These are phyloP conservation scores for Gallirallus australis DNA, from an alignment of 2,797 vertebrate genomes.

Conservation along the genomic window DNA sequence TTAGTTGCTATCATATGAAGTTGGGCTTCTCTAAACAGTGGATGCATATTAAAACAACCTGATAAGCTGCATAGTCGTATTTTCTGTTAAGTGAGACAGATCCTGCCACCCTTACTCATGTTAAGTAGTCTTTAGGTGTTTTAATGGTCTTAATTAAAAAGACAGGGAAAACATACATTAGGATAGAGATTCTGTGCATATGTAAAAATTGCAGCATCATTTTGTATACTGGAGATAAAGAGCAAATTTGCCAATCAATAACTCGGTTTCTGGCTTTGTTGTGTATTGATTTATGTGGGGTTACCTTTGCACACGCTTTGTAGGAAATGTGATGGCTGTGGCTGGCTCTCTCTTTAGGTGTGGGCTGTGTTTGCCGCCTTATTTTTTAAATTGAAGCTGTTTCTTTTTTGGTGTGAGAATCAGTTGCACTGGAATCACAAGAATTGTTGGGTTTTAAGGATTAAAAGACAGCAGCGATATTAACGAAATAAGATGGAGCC, in stretches of 20 bases:
- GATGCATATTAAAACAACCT: neutral
- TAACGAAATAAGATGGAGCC: neutral
- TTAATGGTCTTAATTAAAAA: neutral
- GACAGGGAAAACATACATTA: fast-evolving
- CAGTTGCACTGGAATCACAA: neutral
- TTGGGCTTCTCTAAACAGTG: neutral
- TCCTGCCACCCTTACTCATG: neutral
- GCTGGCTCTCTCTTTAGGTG: neutral
- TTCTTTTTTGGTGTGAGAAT: neutral
- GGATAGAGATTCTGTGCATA: neutral
- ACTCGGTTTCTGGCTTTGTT: conserved; percentile 37
- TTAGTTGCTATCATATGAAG: neutral
- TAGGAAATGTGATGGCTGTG: neutral
- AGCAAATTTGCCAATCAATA: conserved; percentile 55
- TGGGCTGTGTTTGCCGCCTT: neutral
- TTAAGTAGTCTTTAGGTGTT: neutral
- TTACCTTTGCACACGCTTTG: conserved; percentile 50
- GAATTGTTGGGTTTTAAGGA: neutral
- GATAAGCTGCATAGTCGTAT: neutral
- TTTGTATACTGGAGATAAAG: neutral
- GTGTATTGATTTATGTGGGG: conserved; percentile 33
- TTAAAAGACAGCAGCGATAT: neutral
- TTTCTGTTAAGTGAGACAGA: neutral
- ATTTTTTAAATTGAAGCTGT: neutral
- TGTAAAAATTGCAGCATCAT: conserved; percentile 40